A percentile compares a stretch with the other conserved stretches of the same genome.
Evolutionary conservation across 1,140 invertebrate genomes (phyloP).

Genomic region (Monochamus saltuarius): DNA sequence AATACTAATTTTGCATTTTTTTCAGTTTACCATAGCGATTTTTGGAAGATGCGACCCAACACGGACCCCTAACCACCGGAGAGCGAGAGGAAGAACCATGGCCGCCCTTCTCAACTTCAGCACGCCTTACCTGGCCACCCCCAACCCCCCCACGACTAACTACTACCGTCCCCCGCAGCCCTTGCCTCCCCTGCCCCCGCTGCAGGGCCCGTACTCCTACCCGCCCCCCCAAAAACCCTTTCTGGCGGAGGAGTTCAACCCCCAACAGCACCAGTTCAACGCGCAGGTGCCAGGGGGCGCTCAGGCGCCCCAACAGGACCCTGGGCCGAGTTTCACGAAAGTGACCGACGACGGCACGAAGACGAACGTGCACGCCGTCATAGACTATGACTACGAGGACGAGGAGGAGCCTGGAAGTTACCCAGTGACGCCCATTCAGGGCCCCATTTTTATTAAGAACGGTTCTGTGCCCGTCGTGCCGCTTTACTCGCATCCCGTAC

Average conservation of each 20-base stretch:
- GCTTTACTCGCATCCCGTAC: constrained; percentile 76
- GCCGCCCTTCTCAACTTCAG: constrained; percentile 43
- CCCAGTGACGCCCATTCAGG: constrained; percentile 75
- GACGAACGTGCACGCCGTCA: constrained; percentile 68
- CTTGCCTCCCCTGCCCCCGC: constrained; percentile 25
- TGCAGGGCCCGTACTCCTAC: constrained; percentile 42
- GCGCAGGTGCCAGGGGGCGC: constrained; percentile 19
- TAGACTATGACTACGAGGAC: constrained; percentile 66
- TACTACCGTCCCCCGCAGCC: constrained; percentile 33
- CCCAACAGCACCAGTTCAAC: constrained; percentile 23
- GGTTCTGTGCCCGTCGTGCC: constrained; percentile 80
- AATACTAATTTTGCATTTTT: background rate
- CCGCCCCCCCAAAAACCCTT: constrained; percentile 46
- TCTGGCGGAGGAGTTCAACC: constrained; percentile 39
- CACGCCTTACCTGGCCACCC: constrained; percentile 39
- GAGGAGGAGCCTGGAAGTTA: constrained; percentile 57
- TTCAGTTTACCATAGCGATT: background rate
- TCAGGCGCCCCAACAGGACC: constrained; percentile 4
- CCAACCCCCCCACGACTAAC: constrained; percentile 32
- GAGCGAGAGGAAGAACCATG: constrained; percentile 2
- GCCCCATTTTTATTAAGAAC: constrained; percentile 77
- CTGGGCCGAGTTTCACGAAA: constrained; percentile 30
- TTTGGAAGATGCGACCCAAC: background rate
- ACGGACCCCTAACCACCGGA: background rate
- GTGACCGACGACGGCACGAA: constrained; percentile 55